Evolutionary conservation across 2,797 vertebrate species (phyloP).

Genomic region (Galago senegalensis): DNA sequence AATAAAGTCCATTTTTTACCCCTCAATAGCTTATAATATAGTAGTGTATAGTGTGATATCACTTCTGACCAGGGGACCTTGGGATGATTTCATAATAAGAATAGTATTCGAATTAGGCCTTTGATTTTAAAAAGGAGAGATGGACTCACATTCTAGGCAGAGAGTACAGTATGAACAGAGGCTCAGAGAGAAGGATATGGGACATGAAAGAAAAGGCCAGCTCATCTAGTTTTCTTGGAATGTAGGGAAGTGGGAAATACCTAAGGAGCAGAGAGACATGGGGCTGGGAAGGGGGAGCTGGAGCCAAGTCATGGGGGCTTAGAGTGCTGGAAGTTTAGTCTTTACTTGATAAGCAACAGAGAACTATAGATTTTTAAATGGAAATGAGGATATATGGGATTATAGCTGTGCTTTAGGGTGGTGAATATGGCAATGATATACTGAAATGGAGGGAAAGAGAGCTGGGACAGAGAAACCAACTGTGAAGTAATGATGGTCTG

Average conservation of each 20-base stretch:
- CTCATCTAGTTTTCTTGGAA: background rate
- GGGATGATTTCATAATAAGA: background rate
- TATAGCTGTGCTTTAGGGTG: background rate
- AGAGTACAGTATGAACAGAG: background rate
- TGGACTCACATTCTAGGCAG: background rate
- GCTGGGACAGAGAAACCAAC: background rate
- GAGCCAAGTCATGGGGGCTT: background rate
- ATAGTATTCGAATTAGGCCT: slow-evolving; percentile 18
- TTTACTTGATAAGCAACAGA: background rate
- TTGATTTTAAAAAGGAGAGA: slow-evolving; percentile 23
- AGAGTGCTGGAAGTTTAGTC: background rate
- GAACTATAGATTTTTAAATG: background rate
- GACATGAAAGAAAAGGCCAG: background rate
- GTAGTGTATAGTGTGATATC: background rate
- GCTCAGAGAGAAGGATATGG: background rate
- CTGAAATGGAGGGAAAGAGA: background rate
- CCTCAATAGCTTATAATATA: background rate
- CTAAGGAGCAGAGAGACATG: background rate
- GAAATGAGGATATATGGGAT: background rate
- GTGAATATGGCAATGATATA: background rate
- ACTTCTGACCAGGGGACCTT: background rate
- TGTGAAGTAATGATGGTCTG: background rate
- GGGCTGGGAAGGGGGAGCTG: background rate
- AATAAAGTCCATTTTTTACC: slow-evolving; percentile 42
- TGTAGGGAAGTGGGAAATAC: background rate